Conservation (phyloP, 2,797 vertebrate species). For the Ciconia nigra region DNA sequence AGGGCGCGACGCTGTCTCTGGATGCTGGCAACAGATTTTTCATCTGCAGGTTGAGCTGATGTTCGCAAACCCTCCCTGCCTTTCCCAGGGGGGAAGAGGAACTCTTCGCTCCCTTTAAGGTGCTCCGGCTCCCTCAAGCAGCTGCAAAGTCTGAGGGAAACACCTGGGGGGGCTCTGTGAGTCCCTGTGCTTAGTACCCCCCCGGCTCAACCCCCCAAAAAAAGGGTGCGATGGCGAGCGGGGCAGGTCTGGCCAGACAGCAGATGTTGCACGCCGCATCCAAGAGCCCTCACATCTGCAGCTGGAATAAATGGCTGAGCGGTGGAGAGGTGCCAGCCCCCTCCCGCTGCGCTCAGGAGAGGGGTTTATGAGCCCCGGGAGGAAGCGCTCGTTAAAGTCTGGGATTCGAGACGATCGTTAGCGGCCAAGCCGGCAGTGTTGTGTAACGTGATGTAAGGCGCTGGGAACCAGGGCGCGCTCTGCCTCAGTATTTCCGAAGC, state of each 20-base stretch:
- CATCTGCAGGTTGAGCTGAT: neutral
- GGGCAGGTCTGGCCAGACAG: neutral
- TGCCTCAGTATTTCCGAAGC: neutral
- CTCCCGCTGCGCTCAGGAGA: neutral
- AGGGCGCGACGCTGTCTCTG: accelerated
- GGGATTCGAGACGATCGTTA: neutral
- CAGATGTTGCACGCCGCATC: neutral
- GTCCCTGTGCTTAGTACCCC: neutral
- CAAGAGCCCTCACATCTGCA: neutral
- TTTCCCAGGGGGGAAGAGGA: neutral
- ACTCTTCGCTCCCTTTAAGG: neutral
- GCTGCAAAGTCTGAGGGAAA: neutral
- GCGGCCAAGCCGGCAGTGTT: neutral
- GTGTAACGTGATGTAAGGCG: neutral
- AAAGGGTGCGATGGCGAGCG: accelerated
- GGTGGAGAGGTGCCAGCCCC: neutral
- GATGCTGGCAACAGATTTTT: neutral
- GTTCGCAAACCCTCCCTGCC: neutral
- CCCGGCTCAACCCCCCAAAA: too few species aligned
- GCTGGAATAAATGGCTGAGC: neutral
- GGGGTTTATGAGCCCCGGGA: neutral
- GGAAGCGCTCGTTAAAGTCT: neutral
- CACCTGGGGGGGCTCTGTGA: too few species aligned
- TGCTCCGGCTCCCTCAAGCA: neutral
- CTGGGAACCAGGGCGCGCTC: neutral